Conservation (phyloP, 2,113 vertebrate species). For the Hippopotamus amphibius region DNA sequence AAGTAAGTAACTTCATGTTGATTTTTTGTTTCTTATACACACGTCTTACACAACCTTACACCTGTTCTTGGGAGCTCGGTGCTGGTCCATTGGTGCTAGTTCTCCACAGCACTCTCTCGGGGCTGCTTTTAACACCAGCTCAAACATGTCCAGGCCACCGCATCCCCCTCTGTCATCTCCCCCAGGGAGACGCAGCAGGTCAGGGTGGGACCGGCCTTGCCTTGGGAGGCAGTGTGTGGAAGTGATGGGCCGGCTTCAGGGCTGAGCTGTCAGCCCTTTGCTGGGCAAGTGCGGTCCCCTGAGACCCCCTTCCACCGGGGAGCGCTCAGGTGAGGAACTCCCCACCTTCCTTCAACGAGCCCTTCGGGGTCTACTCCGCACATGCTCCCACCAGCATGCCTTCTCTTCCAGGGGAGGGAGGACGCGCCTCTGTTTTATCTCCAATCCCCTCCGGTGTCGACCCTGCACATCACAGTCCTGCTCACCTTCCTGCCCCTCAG, state of each 20-base stretch:
- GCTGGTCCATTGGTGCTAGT: fast-evolving
- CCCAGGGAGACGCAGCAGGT: no score
- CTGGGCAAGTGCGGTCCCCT: no score
- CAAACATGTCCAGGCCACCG: neutral
- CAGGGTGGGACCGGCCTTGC: neutral
- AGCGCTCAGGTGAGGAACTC: no score
- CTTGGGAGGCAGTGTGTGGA: fast-evolving
- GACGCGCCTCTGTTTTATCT: neutral
- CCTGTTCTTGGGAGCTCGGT: fast-evolving
- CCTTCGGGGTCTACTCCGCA: no score
- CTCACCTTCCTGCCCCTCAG: neutral
- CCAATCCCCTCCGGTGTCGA: neutral
- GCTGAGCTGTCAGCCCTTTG: fast-evolving
- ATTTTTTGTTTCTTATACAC: fast-evolving
- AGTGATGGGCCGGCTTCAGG: neutral
- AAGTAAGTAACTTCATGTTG: fast-evolving
- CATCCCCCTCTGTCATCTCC: neutral
- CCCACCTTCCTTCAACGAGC: neutral
- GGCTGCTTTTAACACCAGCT: fast-evolving
- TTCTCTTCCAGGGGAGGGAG: neutral
- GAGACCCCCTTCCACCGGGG: neutral
- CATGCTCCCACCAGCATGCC: fast-evolving
- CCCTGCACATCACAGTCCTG: neutral
- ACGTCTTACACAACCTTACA: fast-evolving
- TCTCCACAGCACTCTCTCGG: fast-evolving